Base-by-base conservation (phyloP, 2,797 vertebrate species). In the Onychomys arenicola region DNA sequence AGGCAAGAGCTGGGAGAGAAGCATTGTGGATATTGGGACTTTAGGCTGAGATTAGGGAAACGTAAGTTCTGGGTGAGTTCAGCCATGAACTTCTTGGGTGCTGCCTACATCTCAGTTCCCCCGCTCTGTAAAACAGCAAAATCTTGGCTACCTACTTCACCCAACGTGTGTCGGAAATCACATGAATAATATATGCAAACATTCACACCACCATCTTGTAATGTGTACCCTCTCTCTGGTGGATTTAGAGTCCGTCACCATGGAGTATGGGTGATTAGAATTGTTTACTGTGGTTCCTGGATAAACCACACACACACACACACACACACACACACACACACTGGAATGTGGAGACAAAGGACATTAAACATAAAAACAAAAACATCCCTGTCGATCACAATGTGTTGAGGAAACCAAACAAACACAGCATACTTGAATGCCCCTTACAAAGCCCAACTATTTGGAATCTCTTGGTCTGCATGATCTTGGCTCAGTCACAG, bases 291-390 rank as follows among this genome's bases (percentile, higher is more conserved):
- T 83, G 59, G 55, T 13, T 91, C 83, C 61, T 85, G 19, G 49
- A 85, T 55, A 40, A 32, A 49, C 10, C 17, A 73, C 65, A 52
- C 4, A 19, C 32, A 19, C 76, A 46, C 34, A 2, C 13, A 80
- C 65, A 76, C 57, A 46, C 34, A 32, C 6, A 67, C 75, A 77
- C 63, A 49, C 3, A 29, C 52, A 17, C 14, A 34, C 5, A 6
- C 9, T 2, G 32, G 16, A 43, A 46, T 67, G 46, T 93, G 83
- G 49, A 43, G 46, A 59, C 82, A 85, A 93, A 91, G 34, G 78
- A 92, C 63, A 21, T 80, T 97, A 96, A 96, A 89, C 57, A 57
- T 76, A 61, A 96, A 93, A 96, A 32, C 96, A 94, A 77, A 97
- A 95, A 67, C 46, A 67, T 27, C 34, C 34, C 34, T 90, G 67